Base-by-base conservation (phyloP, 2,113 vertebrate genomes). In the Prolemur simus region DNA sequence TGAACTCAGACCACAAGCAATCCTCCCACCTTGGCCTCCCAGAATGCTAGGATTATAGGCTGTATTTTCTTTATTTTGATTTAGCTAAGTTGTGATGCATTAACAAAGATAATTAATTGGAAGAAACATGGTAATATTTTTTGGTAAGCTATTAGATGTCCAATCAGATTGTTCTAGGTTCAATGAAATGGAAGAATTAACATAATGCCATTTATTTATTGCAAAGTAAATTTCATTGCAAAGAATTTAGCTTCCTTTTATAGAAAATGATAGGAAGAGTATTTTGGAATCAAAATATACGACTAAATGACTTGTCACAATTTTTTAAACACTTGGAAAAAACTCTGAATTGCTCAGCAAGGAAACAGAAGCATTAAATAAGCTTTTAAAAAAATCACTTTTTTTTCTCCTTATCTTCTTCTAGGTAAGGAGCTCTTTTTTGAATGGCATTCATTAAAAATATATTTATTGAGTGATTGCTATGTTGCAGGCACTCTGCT, bases 221-320 rank as follows among this genome's bases (percentile, higher is more conserved):
- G 10, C 45, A 85, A 91, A 89, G 82, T 63, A 73, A 93, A 64
- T 89, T 47, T 84, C n/a, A 73, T 15, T 49, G 8, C 14, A 89
- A 94, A 84, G n/a, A 93, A 76, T 92, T 93, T 96, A 87, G 17
- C 18, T 6, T 93, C 37, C 32, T 93, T 89, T 94, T 71, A 8
- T 76, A 91, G 39, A 86, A 82, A 66, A 1, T 92, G 29, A 39
- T 86, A 68, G 74, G 32, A 87, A 92, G 32, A 83, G 2, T 76
- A 45, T 95, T 87, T 96, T 90, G 49, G 89, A 87, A 80, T 92
- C 74, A 87, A 86, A 87, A 91, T 82, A 17, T 93, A 69, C 34
- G 6, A 54, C 56, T 81, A 45, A 87, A 91, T 88, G 54, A 87
- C 32, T 94, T 90, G 39, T 89, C 25, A 88, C 3, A 76, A 17